These are phyloP conservation scores for Dipodomys stephensi DNA, from an alignment of 2,113 vertebrate species.

Conservation along the genomic window DNA sequence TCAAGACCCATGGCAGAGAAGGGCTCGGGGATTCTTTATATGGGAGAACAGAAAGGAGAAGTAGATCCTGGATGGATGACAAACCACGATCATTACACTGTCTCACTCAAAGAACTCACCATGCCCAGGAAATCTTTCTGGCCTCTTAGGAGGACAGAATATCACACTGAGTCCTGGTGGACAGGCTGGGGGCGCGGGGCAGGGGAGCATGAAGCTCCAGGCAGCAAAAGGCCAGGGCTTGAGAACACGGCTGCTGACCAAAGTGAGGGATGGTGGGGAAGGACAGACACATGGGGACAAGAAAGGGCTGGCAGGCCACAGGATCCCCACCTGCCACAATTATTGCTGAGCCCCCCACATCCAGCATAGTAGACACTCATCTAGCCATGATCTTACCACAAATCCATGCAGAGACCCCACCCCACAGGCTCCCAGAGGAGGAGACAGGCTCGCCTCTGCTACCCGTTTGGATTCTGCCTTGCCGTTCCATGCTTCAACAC, in stretches of 20 bases:
- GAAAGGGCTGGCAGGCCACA: too few species aligned
- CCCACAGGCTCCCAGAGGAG: background rate
- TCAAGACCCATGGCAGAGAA: background rate
- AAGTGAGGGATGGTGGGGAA: background rate
- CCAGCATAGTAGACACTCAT: background rate
- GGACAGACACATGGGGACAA: too few species aligned
- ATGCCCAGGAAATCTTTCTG: background rate
- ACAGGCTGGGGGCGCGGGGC: too few species aligned
- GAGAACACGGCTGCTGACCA: background rate
- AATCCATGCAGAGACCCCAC: background rate
- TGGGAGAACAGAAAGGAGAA: background rate
- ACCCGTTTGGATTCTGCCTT: background rate
- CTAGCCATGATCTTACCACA: too few species aligned
- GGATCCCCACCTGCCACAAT: background rate
- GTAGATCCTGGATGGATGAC: background rate
- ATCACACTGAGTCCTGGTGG: too few species aligned
- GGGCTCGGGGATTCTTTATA: background rate
- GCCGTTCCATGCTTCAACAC: background rate
- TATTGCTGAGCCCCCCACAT: background rate
- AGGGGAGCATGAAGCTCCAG: background rate
- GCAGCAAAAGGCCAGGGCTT: background rate
- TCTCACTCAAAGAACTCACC: background rate
- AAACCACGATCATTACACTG: accelerated
- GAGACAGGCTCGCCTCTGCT: too few species aligned
- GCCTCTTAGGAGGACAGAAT: too few species aligned